These are phyloP conservation scores for Rana temporaria DNA, from an alignment of 2,113 vertebrate genomes.

Conservation along the genomic window DNA sequence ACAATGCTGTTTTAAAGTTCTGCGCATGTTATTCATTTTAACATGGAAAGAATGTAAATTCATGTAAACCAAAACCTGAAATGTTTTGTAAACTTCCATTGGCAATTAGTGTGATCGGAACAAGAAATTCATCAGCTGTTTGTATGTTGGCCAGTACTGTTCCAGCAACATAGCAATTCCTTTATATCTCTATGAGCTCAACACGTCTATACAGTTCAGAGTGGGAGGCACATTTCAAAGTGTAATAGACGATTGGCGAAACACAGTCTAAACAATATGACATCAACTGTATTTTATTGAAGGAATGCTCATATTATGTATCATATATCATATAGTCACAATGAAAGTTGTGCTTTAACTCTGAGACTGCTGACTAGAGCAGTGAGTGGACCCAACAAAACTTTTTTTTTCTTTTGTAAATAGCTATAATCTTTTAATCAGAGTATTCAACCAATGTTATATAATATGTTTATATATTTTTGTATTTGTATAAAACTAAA, in stretches of 20 bases:
- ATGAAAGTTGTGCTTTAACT: neutral
- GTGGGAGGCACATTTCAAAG: neutral
- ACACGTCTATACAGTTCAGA: neutral
- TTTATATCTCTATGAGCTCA: too few species aligned
- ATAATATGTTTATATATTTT: slow-evolving; percentile 54
- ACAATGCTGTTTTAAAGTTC: neutral
- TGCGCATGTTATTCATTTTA: slow-evolving; percentile 6
- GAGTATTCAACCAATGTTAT: slow-evolving; percentile 49
- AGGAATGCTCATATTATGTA: slow-evolving; percentile 1
- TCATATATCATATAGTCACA: neutral
- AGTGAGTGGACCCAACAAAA: neutral
- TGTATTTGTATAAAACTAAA: slow-evolving; percentile 52
- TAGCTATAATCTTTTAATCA: slow-evolving; percentile 46
- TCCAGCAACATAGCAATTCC: neutral
- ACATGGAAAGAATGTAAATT: slow-evolving; percentile 40
- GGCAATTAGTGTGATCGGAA: slow-evolving; percentile 22
- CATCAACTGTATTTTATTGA: slow-evolving; percentile 8
- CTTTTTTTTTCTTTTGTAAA: slow-evolving; percentile 25
- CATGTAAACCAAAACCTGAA: slow-evolving; percentile 27
- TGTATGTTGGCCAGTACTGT: slow-evolving; percentile 15
- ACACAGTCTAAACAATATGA: slow-evolving; percentile 12
- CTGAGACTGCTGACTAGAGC: neutral
- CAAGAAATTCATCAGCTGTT: slow-evolving; percentile 25
- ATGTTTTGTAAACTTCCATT: slow-evolving; percentile 47
- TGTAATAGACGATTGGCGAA: slow-evolving; percentile 12